Percentiles rank a stretch among this genome's conserved stretches.
phyloP scores from a whole-genome alignment of 1,140 invertebrate species.

The Cyclina sinensis region DNA sequence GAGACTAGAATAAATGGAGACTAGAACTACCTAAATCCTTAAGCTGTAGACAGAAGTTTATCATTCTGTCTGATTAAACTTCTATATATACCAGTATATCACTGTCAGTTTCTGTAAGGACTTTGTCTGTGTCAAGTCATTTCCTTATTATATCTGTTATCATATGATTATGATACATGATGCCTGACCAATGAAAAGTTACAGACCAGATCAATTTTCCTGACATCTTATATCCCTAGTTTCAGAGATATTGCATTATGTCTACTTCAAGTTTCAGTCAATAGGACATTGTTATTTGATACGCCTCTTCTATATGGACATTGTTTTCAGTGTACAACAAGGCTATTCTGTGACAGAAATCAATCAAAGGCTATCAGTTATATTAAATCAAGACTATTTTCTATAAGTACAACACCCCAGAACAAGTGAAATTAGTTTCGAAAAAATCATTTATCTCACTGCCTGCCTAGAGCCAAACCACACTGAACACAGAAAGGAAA shows the following conservation, averaged over 20 bases:
- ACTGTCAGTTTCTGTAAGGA: too few relatives aligned
- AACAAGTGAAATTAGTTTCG: not conserved
- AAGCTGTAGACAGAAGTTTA: too few relatives aligned
- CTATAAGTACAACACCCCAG: not conserved
- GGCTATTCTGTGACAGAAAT: not conserved
- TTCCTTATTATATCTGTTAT: too few relatives aligned
- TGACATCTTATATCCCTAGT: not conserved
- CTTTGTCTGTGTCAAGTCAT: too few relatives aligned
- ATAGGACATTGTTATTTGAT: not conserved
- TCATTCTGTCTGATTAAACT: too few relatives aligned
- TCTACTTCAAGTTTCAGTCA: not conserved
- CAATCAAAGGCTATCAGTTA: not conserved
- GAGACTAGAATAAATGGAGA: too few relatives aligned
- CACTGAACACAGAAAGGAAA: not conserved
- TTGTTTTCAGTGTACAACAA: not conserved
- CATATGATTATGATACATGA: too few relatives aligned
- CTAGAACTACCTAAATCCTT: too few relatives aligned
- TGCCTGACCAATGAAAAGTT: too few relatives aligned
- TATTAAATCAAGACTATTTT: not conserved
- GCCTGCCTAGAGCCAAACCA: not conserved
- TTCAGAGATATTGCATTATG: not conserved
- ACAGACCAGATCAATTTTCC: not conserved
- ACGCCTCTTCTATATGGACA: not conserved
- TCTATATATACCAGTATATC: too few relatives aligned
- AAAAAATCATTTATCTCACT: not conserved